phyloP scores from a whole-genome alignment of 2,888 invertebrate species.

The Spodoptera littoralis region DNA sequence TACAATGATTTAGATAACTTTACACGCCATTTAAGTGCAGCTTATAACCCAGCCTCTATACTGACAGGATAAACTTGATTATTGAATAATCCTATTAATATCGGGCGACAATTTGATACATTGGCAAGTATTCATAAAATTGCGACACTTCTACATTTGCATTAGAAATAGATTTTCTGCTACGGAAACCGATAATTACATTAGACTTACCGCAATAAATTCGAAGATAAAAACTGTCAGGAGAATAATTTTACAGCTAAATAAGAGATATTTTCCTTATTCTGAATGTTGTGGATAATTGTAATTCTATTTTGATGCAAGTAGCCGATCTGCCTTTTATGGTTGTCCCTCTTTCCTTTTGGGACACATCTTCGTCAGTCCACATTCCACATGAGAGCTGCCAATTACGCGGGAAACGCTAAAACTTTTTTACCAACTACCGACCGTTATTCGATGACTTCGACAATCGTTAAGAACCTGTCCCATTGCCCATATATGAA shows the following conservation, averaged over 20 bases:
- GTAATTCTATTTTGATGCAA: conserved; percentile 80
- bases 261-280: conserved; percentile 55
- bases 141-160: conserved; percentile 31
- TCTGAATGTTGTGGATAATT: conserved; percentile 60
- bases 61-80: conserved; percentile 59
- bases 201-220: conserved; percentile 33
- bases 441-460: conserved; percentile 83
- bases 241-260: conserved; percentile 36
- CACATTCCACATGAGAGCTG: conserved; percentile 80
- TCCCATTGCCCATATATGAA: conserved; percentile 73
- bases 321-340: conserved; percentile 73
- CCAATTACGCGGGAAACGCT: conserved; percentile 82
- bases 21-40: conserved; percentile 63
- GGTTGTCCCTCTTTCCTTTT: conserved; percentile 77
- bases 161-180: conserved; percentile 49
- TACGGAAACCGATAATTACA: conserved; percentile 40
- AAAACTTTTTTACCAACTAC: conserved; percentile 74
- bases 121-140: conserved; percentile 39
- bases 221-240: conserved; percentile 34
- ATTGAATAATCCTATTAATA: conserved; percentile 62
- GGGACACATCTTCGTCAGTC: conserved; percentile 78
- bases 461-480: conserved; percentile 82
- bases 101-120: conserved; percentile 54
- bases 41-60: conserved; percentile 50
- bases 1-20: conserved; percentile 65